Percentiles rank a stretch among this genome's conserved stretches.
Evolutionary conservation across 2,797 vertebrate species (phyloP).

Genomic region (Atherinosoma microstoma): DNA sequence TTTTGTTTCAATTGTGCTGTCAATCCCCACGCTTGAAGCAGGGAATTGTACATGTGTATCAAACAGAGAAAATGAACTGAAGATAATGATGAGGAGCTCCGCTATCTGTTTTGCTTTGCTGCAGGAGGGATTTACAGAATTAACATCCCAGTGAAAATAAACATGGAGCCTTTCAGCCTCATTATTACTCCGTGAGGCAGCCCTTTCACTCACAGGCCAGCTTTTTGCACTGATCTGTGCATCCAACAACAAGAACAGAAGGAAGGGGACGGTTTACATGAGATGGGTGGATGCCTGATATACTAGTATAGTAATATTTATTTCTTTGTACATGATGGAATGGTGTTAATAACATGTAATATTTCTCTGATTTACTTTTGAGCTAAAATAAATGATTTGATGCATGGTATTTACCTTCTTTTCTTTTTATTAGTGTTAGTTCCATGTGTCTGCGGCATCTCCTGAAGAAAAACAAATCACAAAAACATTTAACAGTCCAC

Average conservation of each 20-base stretch:
- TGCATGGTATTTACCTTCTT: slow-evolving; percentile 82
- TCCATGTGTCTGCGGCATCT: slow-evolving; percentile 82
- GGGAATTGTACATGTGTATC: slow-evolving; percentile 1
- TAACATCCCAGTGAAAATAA: slow-evolving; percentile 64
- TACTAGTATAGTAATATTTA: slow-evolving; percentile 9
- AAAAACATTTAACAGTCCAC: background rate
- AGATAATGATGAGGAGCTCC: background rate
- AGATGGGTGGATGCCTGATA: background rate
- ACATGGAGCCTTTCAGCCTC: slow-evolving; percentile 59
- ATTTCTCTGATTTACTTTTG: background rate
- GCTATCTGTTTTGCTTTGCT: slow-evolving; percentile 30
- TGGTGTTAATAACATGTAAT: background rate
- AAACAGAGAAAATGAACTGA: slow-evolving; percentile 17
- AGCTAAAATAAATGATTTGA: slow-evolving; percentile 1
- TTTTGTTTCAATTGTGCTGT: slow-evolving; percentile 13
- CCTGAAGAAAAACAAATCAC: slow-evolving; percentile 74
- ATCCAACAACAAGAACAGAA: slow-evolving; percentile 5
- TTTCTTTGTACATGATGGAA: background rate
- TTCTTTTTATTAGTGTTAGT: slow-evolving; percentile 81
- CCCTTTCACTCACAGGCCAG: slow-evolving; percentile 57
- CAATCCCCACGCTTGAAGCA: slow-evolving; percentile 15
- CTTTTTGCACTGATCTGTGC: slow-evolving; percentile 22
- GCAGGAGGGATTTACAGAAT: slow-evolving; percentile 68
- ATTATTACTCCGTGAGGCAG: slow-evolving; percentile 44
- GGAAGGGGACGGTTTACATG: background rate